Conservation (phyloP, 2,797 vertebrate species). For the Phrynocephalus forsythii region DNA sequence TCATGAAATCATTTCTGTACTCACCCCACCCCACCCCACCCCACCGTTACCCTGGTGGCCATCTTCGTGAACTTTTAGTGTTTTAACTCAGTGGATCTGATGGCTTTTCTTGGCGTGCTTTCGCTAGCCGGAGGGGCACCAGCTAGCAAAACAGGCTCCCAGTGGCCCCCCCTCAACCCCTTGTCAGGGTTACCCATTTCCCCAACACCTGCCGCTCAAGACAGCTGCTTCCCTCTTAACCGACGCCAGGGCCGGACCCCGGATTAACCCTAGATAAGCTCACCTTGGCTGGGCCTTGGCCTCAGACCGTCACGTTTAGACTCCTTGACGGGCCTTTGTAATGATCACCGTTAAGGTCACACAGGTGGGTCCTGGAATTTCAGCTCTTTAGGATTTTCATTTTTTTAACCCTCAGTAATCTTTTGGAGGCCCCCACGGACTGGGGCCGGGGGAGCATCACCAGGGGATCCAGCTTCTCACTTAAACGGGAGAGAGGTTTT, state of each 20-base stretch:
- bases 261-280: no score
- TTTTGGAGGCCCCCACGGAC: background rate
- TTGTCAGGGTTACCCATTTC: no score
- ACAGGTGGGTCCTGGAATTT: background rate
- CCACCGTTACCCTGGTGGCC: background rate
- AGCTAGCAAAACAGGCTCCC: no score
- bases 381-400: background rate
- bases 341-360: background rate
- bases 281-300: no score
- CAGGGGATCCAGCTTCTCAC: slow-evolving; percentile 21
- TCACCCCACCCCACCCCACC: no score
- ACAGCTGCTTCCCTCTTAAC: no score
- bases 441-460: background rate
- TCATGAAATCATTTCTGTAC: background rate
- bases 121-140: no score
- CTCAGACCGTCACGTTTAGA: background rate
- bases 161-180: no score
- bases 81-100: slow-evolving; percentile 39
- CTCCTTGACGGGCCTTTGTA: no score
- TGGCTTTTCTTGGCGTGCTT: slow-evolving; percentile 5
- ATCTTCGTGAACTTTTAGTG: slow-evolving; percentile 19
- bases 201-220: no score
- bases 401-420: background rate
- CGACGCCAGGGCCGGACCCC: no score
- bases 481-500: slow-evolving; percentile 3